A percentile compares a stretch with the other conserved stretches of the same genome.
Conservation (phyloP, 2,797 vertebrate genomes). For the Synaphobranchus kaupii region DNA sequence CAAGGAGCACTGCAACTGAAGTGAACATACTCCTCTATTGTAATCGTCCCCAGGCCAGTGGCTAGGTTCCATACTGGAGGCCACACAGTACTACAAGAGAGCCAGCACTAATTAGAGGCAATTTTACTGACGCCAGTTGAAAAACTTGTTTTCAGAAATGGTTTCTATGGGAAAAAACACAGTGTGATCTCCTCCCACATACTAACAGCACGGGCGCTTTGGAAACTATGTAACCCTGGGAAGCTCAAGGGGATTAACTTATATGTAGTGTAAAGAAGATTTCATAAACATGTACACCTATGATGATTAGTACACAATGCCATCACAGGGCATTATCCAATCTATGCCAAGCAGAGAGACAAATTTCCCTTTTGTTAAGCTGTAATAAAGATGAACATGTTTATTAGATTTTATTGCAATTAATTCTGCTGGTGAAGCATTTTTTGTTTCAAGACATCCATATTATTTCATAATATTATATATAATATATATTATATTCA, state of each 20-base stretch:
- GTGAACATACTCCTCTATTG: neutral
- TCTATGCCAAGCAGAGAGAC: neutral
- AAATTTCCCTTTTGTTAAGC: neutral
- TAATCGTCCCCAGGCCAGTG: neutral
- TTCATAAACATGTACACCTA: neutral
- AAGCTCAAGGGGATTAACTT: neutral
- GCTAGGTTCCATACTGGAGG: neutral
- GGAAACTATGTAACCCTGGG: neutral
- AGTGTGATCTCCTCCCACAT: neutral
- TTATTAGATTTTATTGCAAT: neutral
- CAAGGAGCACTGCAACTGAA: neutral
- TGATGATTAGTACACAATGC: neutral
- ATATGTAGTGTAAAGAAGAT: constrained; percentile 12
- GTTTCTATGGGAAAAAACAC: neutral
- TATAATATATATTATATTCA: no score
- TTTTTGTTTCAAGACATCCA: neutral
- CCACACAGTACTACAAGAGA: neutral
- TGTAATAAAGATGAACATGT: neutral
- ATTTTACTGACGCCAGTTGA: neutral
- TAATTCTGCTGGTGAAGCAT: neutral
- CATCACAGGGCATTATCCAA: neutral
- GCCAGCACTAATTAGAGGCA: neutral
- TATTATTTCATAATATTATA: neutral
- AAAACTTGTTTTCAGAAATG: neutral
- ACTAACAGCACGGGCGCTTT: neutral